phyloP scores from a whole-genome alignment of 2,888 invertebrate species.

The Drosophila fulvimacula region DNA sequence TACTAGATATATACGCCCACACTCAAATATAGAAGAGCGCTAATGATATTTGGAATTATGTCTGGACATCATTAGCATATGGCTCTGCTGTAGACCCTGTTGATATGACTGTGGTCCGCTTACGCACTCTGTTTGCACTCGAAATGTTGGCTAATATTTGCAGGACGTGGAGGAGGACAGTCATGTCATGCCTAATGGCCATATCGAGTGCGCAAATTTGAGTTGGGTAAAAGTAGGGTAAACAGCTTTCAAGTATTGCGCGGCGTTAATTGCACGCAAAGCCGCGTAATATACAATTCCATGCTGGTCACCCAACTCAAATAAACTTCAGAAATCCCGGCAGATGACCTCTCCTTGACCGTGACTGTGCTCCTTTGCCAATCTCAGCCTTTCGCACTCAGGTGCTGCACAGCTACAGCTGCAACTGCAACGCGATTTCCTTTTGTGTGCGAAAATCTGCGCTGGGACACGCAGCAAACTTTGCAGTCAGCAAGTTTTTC shows the following conservation, averaged over 20 bases:
- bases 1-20: not conserved
- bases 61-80: constrained; percentile 30
- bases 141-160: constrained; percentile 69
- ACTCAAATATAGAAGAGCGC: constrained; percentile 9
- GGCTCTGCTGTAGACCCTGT: constrained; percentile 11
- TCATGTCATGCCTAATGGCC: constrained; percentile 71
- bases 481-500: constrained; percentile 66
- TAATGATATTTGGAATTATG: constrained; percentile 39
- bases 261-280: constrained; percentile 60
- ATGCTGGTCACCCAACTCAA: constrained; percentile 34
- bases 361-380: constrained; percentile 13
- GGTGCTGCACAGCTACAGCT: constrained; percentile 20
- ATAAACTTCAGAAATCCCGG: constrained; percentile 22
- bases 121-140: constrained; percentile 55
- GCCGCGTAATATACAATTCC: constrained; percentile 9
- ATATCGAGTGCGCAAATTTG: constrained; percentile 60
- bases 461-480: constrained; percentile 55
- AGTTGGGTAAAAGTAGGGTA: constrained; percentile 52
- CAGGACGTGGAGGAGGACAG: constrained; percentile 23
- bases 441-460: constrained; percentile 25
- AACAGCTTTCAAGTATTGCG: constrained; percentile 31
- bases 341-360: constrained; percentile 15
- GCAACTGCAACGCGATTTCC: constrained; percentile 16
- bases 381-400: constrained; percentile 8
- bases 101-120: constrained; percentile 23